A percentile compares a stretch with the other conserved stretches of the same genome.
Conservation (phyloP, 2,797 vertebrate genomes). For the Balearica regulorum region DNA sequence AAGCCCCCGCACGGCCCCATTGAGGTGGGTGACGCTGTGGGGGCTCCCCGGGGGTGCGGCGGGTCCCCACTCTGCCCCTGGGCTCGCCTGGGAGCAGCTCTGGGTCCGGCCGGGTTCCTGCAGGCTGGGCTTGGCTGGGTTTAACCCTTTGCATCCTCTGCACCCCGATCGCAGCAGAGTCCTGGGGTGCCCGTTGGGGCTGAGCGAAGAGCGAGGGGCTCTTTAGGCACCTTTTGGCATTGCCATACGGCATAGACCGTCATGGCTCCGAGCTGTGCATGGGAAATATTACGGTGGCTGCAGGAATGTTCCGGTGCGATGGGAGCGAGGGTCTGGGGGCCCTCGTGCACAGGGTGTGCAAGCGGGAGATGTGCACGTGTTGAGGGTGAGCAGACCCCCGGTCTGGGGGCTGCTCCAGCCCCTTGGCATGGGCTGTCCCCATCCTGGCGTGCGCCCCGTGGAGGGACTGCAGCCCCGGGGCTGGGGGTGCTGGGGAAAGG, state of each 20-base stretch:
- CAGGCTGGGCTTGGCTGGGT: too few relatives aligned
- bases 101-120: background rate
- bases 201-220: background rate
- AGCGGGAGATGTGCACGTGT: fast-evolving
- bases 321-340: background rate
- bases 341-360: background rate
- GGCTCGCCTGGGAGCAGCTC: background rate
- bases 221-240: fast-evolving
- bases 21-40: background rate
- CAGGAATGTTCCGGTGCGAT: fast-evolving
- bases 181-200: background rate
- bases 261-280: fast-evolving
- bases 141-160: background rate
- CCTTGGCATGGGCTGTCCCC: background rate
- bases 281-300: background rate
- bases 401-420: background rate
- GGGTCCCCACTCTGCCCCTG: background rate
- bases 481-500: background rate
- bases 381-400: too few relatives aligned
- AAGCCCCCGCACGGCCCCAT: fast-evolving
- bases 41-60: background rate
- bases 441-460: fast-evolving
- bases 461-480: background rate
- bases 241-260: fast-evolving
- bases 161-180: fast-evolving